Base-by-base conservation (phyloP, 2,113 vertebrate species). In the Petroica traversi region DNA sequence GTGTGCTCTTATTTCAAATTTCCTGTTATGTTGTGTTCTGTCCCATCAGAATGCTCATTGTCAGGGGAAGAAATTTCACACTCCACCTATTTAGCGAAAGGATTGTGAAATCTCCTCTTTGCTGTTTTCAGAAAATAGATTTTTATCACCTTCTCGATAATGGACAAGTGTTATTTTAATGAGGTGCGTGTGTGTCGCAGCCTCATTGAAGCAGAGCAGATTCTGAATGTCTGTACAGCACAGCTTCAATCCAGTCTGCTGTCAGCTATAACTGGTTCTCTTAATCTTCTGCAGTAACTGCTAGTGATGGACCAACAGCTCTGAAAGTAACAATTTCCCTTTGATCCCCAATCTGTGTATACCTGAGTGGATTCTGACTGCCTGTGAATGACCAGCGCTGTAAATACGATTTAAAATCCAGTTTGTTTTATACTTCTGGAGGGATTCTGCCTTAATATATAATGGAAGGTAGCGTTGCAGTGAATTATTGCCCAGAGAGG, bases 41-140 rank as follows among this genome's bases (percentile, higher is more conserved):
- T 82, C 79, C 77, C 82, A 85, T 31, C 48, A 10, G 82, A 95
- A 92, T 19, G 49, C 74, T 95, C 74, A 43, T 89, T 87, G 90
- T 76, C 95, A 79, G 45, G 79, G 72, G 75, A 88, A 59, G 74
- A 54, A 36, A 91, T 95, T 97, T 96, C 94, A 84, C 57, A 34
- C 92, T 91, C 54, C 61, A 67, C 59, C 81, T 85, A 12, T 91
- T 96, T 83, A 92, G 83, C 57, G 48, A 95, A 84, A 2, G 64
- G 92, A 74, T 74, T 69, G 81, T 41, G 96, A 88, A 94, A 87
- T 89, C 4, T 83, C 89, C 92, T 95, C 87, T 88, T 51, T 28
- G 66, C 48, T 92, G 40, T 86, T 79, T 22, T 3, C 79, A 85
- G 84, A 72, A 54, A n/a, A 17, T 11, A 58, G 87, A 51, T 81